These are phyloP conservation scores for Falco punctatus DNA, from an alignment of 2,113 vertebrate species.

Conservation along the genomic window DNA sequence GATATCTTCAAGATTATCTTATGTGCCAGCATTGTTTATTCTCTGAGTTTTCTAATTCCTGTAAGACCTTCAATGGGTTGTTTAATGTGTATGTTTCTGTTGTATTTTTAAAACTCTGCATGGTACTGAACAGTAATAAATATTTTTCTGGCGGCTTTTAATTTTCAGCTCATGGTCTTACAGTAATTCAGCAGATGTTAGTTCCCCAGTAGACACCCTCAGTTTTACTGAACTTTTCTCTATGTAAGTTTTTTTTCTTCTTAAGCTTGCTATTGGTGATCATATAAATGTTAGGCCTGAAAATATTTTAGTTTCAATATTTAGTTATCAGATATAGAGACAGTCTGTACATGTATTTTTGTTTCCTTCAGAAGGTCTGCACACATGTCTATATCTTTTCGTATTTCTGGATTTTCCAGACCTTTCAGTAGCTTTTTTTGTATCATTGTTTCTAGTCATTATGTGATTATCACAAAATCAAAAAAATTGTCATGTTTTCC, in stretches of 20 bases:
- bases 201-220: neutral
- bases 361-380: neutral
- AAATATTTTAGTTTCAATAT: neutral
- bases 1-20: neutral
- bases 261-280: neutral
- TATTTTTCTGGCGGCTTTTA: neutral
- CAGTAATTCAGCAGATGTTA: neutral
- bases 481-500: neutral
- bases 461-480: neutral
- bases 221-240: neutral
- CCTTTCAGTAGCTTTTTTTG: neutral
- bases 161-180: neutral
- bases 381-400: neutral
- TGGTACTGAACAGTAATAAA: neutral
- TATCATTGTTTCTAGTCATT: neutral
- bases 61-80: neutral
- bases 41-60: neutral
- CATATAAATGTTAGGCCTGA: neutral
- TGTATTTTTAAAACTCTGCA: neutral
- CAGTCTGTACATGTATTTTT: neutral
- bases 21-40: neutral
- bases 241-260: neutral
- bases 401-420: neutral
- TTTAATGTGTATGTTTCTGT: neutral
- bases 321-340: neutral